Evolutionary conservation across 1,140 invertebrate genomes (phyloP).

Genomic region (Euborellia annulipes): DNA sequence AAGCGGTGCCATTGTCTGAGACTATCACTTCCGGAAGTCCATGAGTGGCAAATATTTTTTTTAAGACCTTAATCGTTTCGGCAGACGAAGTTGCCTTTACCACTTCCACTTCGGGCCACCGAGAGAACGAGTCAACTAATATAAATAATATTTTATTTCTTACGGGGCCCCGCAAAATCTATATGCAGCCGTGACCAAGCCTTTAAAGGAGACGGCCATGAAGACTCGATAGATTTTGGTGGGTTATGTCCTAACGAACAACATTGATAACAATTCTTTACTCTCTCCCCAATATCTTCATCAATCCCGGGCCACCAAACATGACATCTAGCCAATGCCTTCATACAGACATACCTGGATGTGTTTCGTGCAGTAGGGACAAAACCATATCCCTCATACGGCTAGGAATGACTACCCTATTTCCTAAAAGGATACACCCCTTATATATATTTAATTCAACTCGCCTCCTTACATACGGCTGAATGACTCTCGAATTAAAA

Average conservation of each 20-base stretch:
- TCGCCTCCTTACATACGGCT: not conserved
- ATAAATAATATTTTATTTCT: conserved; percentile 10
- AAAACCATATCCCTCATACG: conserved; percentile 15
- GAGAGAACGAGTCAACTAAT: conserved; percentile 22
- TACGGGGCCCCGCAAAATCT: conserved; percentile 22
- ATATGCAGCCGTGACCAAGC: conserved; percentile 21
- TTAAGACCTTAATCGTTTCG: conserved; percentile 10
- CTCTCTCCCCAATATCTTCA: conserved; percentile 18
- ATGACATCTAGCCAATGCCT: conserved; percentile 22
- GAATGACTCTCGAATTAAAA: not conserved
- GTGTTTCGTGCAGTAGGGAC: conserved; percentile 21
- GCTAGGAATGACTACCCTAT: conserved; percentile 20
- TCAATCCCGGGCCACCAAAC: conserved; percentile 27
- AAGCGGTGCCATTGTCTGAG: conserved; percentile 18
- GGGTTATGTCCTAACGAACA: conserved; percentile 2
- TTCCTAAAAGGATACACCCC: conserved; percentile 7
- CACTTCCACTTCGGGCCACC: conserved; percentile 25
- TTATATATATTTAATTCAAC: not conserved
- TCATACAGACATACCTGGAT: conserved; percentile 25
- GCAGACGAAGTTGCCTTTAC: not conserved
- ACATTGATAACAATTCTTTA: conserved; percentile 10
- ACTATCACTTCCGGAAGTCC: conserved; percentile 15
- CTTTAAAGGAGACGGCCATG: not conserved
- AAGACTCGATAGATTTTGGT: not conserved
- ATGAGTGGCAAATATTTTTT: conserved; percentile 15